Percentiles rank a stretch among this genome's conserved stretches.
phyloP scores from a whole-genome alignment of 2,888 invertebrate genomes.

The Tetrapedia diversipes region DNA sequence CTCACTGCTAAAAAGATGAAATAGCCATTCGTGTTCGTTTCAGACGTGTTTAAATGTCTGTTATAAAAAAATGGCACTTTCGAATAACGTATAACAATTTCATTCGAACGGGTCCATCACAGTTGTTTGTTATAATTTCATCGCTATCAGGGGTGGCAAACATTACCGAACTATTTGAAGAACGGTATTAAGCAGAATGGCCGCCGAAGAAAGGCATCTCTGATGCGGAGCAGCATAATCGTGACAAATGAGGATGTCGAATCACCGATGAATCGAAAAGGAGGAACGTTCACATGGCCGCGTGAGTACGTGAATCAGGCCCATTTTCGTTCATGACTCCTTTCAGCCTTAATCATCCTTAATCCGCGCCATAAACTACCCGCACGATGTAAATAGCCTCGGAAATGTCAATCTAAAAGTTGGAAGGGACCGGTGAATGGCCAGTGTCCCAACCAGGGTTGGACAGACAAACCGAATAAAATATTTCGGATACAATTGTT shows the following conservation, averaged over 20 bases:
- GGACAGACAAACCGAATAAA: no score
- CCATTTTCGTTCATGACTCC: conserved; percentile 67
- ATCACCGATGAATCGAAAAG: conserved; percentile 57
- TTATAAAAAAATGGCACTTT: no score
- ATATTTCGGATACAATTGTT: no score
- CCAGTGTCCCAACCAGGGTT: conserved; percentile 5
- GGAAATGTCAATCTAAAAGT: conserved; percentile 71
- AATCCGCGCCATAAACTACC: conserved; percentile 66
- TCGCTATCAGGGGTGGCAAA: background rate
- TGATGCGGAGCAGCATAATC: conserved; percentile 44
- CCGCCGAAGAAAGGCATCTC: background rate
- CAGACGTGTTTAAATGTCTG: no score
- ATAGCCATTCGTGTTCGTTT: no score
- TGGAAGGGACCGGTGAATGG: conserved; percentile 64
- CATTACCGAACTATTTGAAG: background rate
- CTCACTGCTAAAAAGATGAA: no score
- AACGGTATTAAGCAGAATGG: background rate
- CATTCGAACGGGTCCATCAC: no score
- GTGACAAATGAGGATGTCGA: conserved; percentile 64
- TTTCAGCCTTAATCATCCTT: conserved; percentile 71
- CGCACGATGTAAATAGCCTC: conserved; percentile 70
- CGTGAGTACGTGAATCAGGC: conserved; percentile 61
- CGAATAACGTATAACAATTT: no score
- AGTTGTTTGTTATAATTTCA: no score
- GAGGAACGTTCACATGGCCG: conserved; percentile 57